Conservation (phyloP, 2,797 vertebrate genomes). For the Silurus lanzhouensis region DNA sequence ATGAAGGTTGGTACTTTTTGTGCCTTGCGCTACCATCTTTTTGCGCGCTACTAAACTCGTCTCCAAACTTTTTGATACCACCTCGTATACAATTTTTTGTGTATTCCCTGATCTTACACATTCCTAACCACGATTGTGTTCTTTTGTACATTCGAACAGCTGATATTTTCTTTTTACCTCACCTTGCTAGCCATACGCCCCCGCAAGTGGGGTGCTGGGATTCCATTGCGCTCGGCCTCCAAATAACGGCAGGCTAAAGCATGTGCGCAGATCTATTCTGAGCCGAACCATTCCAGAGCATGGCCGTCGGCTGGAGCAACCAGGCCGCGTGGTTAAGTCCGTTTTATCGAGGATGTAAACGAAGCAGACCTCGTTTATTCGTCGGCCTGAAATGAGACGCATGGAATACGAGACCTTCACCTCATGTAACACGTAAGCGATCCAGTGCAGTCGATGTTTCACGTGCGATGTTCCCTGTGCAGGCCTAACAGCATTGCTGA, state of each 20-base stretch:
- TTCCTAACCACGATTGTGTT: neutral
- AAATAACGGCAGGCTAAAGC: slow-evolving; percentile 67
- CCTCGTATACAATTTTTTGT: neutral
- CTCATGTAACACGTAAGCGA: slow-evolving; percentile 18
- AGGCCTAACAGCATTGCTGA: slow-evolving; percentile 18
- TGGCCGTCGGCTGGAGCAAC: neutral
- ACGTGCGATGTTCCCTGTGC: neutral
- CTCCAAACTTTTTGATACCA: too few species aligned
- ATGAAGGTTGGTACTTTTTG: too few species aligned
- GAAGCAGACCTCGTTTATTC: neutral
- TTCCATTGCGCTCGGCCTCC: slow-evolving; percentile 73
- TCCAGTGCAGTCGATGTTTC: slow-evolving; percentile 23
- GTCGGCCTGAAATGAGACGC: neutral
- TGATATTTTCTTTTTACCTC: neutral
- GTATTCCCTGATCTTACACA: too few species aligned
- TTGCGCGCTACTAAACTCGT: too few species aligned
- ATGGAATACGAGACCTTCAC: slow-evolving; percentile 29
- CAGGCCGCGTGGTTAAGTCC: neutral
- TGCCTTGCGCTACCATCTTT: too few species aligned
- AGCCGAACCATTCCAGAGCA: slow-evolving; percentile 72
- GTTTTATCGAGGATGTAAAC: neutral
- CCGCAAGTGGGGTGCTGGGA: slow-evolving; percentile 62
- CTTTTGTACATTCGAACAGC: slow-evolving; percentile 21
- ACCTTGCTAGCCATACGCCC: neutral
- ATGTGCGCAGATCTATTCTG: slow-evolving; percentile 80